phyloP scores from a whole-genome alignment of 2,113 vertebrate species.

The Otis tarda region DNA sequence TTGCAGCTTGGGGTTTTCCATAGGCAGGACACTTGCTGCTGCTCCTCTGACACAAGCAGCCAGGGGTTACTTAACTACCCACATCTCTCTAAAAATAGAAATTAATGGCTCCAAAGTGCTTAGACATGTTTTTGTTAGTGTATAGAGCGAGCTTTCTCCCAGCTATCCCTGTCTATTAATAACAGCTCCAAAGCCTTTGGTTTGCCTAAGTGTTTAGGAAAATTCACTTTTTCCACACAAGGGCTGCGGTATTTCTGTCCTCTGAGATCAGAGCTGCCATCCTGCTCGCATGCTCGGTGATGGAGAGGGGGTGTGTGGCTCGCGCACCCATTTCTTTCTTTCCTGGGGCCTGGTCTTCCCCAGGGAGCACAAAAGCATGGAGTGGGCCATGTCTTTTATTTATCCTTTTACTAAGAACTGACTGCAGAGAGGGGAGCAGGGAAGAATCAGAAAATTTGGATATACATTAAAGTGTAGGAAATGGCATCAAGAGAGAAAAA shows the following conservation, averaged over 20 bases:
- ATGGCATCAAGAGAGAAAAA: not conserved
- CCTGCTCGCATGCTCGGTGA: not conserved
- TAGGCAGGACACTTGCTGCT: not conserved
- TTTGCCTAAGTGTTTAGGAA: not conserved
- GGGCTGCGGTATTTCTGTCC: not conserved
- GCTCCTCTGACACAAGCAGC: not conserved
- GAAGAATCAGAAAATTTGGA: not conserved
- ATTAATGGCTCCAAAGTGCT: not conserved
- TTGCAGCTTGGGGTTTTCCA: not conserved
- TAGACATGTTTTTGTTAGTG: not conserved
- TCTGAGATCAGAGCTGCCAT: not conserved
- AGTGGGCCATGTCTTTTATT: not conserved
- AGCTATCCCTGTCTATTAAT: constrained; percentile 14
- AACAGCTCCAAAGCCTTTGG: not conserved
- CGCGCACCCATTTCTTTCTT: not conserved
- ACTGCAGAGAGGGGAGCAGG: not conserved
- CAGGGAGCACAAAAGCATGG: not conserved
- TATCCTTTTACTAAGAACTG: not conserved
- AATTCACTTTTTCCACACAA: constrained; percentile 2
- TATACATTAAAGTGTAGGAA: not conserved
- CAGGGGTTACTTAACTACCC: not conserved
- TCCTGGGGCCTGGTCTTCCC: not conserved
- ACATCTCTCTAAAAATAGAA: constrained; percentile 15
- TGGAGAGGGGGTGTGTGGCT: not conserved
- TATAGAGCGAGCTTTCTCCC: not conserved